Base-by-base conservation (phyloP, 2,888 invertebrate species). In the Eupithecia subfuscata region DNA sequence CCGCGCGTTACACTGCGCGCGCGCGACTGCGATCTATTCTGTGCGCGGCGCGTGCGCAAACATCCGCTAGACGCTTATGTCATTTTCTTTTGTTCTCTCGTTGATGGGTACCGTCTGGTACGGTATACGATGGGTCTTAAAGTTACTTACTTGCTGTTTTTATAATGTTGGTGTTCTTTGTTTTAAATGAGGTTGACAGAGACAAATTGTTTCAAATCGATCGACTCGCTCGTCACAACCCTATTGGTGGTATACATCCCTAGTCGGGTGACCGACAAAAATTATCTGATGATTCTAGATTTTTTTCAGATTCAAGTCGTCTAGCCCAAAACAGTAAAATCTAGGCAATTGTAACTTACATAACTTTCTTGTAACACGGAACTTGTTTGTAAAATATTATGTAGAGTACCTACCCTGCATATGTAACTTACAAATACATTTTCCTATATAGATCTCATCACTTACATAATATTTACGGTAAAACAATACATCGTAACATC, bases 71-170 rank as follows among this genome's bases (percentile, higher is more conserved):
- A 60, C 25, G 25, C 56, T 25, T 65, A 65, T 65, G 30, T 65
- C 65, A 65, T 65, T 52, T 52, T 52, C 37, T 37, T 37, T 37
- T 65, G 30, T 65, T 65, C 30, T 65, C 37, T 65, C 37, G 25
- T n/a, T 52, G 52, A 52, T 52, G n/a, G 48, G n/a, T 52, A 52
- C 52, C 14, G n/a, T 52, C 52, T 52, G n/a, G 52, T 52, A 52
- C 52, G 11, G 52, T 52, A 22, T 52, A 22, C 5, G 18, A 45
- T 45, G 11, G 7, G 1, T 2, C 43, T 43, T 12, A 12, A 43
- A n/a, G 48, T 48, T 18, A 45, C 16, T 45, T 45, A 14, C 45
- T 45, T 37, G 7, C 37, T 37, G 37, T 37, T 4, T 37, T 37
- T 37, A 37, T 37, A 37, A 37, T 37, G 37, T 5, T 37, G 37